Evolutionary conservation across 2,113 vertebrate species (phyloP).

Genomic region (Halcyon malimbica): DNA sequence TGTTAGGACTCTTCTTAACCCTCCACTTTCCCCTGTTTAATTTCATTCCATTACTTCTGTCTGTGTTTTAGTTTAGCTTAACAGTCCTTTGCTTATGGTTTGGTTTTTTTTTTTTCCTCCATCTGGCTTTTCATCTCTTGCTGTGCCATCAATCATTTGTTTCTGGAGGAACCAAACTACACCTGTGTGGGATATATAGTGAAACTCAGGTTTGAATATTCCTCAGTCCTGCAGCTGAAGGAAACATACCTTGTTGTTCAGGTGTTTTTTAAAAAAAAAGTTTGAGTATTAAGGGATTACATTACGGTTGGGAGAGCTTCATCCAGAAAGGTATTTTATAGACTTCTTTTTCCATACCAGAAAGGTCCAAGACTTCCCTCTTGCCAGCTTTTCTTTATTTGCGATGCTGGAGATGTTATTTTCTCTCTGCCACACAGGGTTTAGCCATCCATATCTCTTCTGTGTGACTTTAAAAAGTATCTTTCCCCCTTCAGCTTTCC

Average conservation of each 20-base stretch:
- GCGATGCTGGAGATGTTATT: neutral
- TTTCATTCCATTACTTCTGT: neutral
- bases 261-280: neutral
- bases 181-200: neutral
- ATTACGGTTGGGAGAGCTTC: neutral
- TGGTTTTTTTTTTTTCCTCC: neutral
- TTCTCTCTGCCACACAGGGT: neutral
- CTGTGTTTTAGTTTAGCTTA: neutral
- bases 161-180: neutral
- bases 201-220: neutral
- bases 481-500: neutral
- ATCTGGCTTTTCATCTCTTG: neutral
- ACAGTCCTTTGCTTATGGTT: neutral
- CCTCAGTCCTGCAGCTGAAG: neutral
- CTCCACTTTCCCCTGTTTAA: neutral
- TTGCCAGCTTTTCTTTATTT: neutral
- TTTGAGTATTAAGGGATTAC: neutral
- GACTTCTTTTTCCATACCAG: neutral
- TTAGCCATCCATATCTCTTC: neutral
- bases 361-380: neutral
- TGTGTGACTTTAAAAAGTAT: neutral
- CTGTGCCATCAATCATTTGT: neutral
- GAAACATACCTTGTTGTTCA: neutral
- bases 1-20: neutral
- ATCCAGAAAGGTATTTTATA: neutral